phyloP scores from a whole-genome alignment of 1,140 invertebrate genomes.

The Drosophila ercepeae region DNA sequence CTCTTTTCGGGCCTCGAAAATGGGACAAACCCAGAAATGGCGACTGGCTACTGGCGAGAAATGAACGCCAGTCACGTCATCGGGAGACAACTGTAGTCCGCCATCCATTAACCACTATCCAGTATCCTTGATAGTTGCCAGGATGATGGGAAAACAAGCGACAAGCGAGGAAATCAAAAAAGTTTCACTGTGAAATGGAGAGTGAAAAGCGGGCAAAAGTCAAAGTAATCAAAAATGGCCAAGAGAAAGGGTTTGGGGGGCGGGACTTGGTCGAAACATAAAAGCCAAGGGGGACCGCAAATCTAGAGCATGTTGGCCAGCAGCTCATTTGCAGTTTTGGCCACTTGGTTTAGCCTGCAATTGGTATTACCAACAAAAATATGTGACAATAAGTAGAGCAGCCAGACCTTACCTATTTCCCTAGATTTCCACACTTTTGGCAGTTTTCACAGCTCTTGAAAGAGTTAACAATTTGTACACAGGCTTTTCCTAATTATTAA shows the following conservation, averaged over 20 bases:
- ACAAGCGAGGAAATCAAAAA: constrained; percentile 16
- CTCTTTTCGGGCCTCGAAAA: constrained; percentile 55
- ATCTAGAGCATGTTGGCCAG: constrained; percentile 55
- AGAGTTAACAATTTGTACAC: neutral
- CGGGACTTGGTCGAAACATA: no score
- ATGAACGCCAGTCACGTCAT: constrained; percentile 61
- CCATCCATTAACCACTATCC: neutral
- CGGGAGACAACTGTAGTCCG: constrained; percentile 36
- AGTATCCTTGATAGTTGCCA: constrained; percentile 7
- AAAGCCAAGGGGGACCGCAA: constrained; percentile 21
- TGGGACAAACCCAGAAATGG: constrained; percentile 28
- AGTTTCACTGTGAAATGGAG: constrained; percentile 39
- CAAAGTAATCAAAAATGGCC: constrained; percentile 59
- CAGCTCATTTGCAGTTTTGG: constrained; percentile 3
- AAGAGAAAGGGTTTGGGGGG: constrained; percentile 14
- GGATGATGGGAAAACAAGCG: constrained; percentile 16
- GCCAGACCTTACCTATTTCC: constrained; percentile 3
- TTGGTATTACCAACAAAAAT: neutral
- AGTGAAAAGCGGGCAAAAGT: constrained; percentile 50
- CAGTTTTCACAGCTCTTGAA: neutral
- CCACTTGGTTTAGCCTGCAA: neutral
- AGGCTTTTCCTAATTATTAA: no score
- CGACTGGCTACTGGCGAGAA: constrained; percentile 1
- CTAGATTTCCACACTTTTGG: neutral
- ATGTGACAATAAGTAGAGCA: neutral